Evolutionary conservation across 2,888 invertebrate genomes (phyloP).

Genomic region (Heliconius sara): DNA sequence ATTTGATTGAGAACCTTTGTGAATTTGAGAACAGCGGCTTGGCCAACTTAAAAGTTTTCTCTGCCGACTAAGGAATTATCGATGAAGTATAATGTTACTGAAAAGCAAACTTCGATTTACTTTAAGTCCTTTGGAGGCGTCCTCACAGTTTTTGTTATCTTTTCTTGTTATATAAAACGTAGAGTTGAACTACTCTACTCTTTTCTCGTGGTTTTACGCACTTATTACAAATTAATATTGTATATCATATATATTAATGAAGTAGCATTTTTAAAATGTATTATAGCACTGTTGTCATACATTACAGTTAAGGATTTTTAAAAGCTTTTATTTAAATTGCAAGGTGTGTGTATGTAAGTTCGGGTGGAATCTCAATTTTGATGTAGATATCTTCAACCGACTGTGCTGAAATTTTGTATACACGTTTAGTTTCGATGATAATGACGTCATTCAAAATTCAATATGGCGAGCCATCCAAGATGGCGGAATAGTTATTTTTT

Average conservation of each 20-base stretch:
- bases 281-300: no score
- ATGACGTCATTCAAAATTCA: no score
- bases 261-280: no score
- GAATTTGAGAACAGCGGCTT: conserved; percentile 48
- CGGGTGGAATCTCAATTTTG: no score
- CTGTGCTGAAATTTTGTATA: no score
- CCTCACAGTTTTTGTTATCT: background rate
- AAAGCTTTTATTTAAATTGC: no score
- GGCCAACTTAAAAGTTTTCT: conserved; percentile 47
- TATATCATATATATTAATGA: background rate
- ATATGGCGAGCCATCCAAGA: no score
- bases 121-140: conserved; percentile 28
- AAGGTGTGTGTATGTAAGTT: no score
- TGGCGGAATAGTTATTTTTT: no score
- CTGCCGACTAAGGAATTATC: conserved; percentile 44
- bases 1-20: conserved; percentile 44
- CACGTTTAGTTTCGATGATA: no score
- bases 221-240: background rate
- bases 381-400: no score
- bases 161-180: background rate
- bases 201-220: background rate
- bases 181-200: background rate
- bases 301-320: no score
- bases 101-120: conserved; percentile 37
- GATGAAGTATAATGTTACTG: conserved; percentile 44